Evolutionary conservation across 2,113 vertebrate species (phyloP), one percentile per base, ranked within the genome.

Genomic region (Campylomormyrus numenius): DNA sequence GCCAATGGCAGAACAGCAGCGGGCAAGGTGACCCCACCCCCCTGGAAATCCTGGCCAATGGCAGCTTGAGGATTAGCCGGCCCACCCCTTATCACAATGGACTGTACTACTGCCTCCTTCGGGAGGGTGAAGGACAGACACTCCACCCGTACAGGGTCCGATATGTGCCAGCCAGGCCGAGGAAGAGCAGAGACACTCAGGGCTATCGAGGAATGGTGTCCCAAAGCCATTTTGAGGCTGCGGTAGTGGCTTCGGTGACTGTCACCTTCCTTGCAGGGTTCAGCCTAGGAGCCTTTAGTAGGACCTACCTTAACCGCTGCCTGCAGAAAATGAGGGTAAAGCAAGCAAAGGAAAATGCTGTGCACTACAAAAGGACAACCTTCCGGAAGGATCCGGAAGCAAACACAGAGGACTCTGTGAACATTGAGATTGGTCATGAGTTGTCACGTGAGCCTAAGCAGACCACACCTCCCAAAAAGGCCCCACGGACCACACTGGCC

Each of bases 181-280:
- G 85, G 1, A 62, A 45, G 31, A 31, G 50, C 77, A 19, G 90
- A 48, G 53, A 84, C 6, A 45, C 74, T 31, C 66, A 11, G 6
- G 62, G 42, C 85, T 7, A 90, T 10, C 4, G 0, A 35, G 53
- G 3, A 0, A 11, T 24, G 0, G 90, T 94, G 13, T 92, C 95
- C 5, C 80, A 92, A 0, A 24, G 35, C 10, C 24, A 50, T 46
- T 93, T 96, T 13, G 91, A 49, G 1, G 94, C 90, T 88, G 94
- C 93, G 1, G 94, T 96, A 10, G 89, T 89, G 0, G 94, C 92
- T 1, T 94, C 96, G 0, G 95, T 96, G n/a, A 31, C 96, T 49
- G 66, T 96, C 80, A 95, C 95, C 3, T 96, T 96, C 62, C 88
- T 94, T 85, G 27, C 92, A 35, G 96, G 95, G 35, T 96, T 96